Evolutionary conservation across 2,797 vertebrate genomes (phyloP).

Genomic region (Tinamus major): DNA sequence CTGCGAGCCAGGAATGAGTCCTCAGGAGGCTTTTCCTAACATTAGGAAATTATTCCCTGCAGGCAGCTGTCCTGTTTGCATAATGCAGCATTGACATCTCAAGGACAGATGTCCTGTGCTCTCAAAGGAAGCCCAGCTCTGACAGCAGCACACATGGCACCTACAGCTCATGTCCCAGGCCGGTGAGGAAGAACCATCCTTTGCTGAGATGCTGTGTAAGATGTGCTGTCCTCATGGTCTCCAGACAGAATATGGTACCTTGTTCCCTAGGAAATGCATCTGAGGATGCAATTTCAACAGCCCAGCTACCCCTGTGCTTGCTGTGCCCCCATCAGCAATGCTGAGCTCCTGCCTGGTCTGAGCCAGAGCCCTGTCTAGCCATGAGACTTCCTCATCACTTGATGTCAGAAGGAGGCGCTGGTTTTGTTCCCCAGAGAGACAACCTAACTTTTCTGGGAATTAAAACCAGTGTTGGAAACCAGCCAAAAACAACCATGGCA

Average conservation of each 20-base stretch:
- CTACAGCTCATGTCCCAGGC: not conserved
- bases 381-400: not conserved
- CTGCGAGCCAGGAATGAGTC: not conserved
- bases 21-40: constrained; percentile 21
- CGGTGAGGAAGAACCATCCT: not conserved
- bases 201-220: not conserved
- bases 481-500: not conserved
- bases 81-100: constrained; percentile 11
- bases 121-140: not conserved
- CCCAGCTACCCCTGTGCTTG: not conserved
- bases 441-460: not conserved
- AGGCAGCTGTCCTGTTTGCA: constrained; percentile 34
- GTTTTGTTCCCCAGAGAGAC: not conserved
- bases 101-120: constrained; percentile 1
- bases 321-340: not conserved
- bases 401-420: not conserved
- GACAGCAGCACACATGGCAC: fast-evolving
- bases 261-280: not conserved
- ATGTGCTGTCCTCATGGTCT: not conserved
- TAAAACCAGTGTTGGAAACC: not conserved
- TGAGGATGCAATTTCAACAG: not conserved
- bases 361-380: not conserved
- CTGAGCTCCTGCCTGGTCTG: not conserved
- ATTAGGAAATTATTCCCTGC: constrained; percentile 2
- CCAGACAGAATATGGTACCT: not conserved